Evolutionary conservation across 2,888 invertebrate species (phyloP), one percentile per base, ranked within the genome.

Genomic region (Pimpla rufipes): DNA sequence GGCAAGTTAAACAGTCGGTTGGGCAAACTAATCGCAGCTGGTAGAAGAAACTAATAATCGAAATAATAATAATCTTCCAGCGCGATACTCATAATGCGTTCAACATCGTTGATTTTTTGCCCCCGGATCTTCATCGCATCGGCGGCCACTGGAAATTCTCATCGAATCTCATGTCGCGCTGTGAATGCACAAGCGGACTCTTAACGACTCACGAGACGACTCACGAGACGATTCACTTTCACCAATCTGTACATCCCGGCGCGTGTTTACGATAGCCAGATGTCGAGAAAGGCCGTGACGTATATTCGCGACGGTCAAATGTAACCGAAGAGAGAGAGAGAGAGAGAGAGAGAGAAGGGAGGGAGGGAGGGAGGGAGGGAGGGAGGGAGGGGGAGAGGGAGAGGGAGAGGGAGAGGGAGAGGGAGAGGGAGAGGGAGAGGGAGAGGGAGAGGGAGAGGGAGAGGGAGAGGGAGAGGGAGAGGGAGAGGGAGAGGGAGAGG

Each of bases 201-300:
- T n/a, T n/a, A 29, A 29, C 29, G 29, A 29, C 29, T 29, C 29
- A 29, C 29, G 29, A 29, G 29, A 55, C 23, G 55, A 55, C 23
- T 55, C 55, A 55, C 55, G 55, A 55, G 55, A 55, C 55, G n/a
- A 47, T 47, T 47, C 47, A 23, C n/a, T 55, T 23, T 55, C 23
- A 11, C n/a, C 4, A 11, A 21, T 55, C 21, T 55, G 11, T 55
- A 21, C 11, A 55, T 55, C 23, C 23, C 29, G 29, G 23, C 13
- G 11, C 18, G 16, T 18, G 16, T 59, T 59, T 37, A 37, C 62
- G 62, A 18, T 37, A 8, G 16, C 7, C 40, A 37, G 40, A 37
- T 37, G 37, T 62, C 37, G 37, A 35, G 62, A 37, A n/a, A 40
- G 11, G 2, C 18, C 18, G 40, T 35, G 11, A 55, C 55, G 55